These are phyloP conservation scores for Myotis pilosus DNA, from an alignment of 2,797 vertebrate species.

Conservation along the genomic window DNA sequence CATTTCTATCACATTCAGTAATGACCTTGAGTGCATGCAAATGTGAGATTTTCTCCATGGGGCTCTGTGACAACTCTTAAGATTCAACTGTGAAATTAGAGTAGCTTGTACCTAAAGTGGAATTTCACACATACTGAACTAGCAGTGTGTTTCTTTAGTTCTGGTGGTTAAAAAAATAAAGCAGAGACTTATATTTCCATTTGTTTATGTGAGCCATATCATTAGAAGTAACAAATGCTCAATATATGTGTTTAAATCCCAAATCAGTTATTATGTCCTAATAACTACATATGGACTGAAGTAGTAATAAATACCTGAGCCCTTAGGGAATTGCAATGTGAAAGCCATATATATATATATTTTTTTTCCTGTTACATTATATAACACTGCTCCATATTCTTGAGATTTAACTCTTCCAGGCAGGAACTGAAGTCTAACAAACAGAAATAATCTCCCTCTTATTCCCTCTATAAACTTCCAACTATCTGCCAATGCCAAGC, in stretches of 20 bases:
- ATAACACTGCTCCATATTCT: not conserved
- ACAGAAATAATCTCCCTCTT: conserved; percentile 34
- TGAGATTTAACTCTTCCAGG: not conserved
- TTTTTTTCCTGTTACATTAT: not conserved
- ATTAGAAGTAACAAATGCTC: not conserved
- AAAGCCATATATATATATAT: not conserved
- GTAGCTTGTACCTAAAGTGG: conserved; percentile 77
- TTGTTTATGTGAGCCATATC: conserved; percentile 54
- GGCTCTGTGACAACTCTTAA: conserved; percentile 74
- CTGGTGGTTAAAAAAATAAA: conserved; percentile 35
- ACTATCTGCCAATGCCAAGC: conserved; percentile 2
- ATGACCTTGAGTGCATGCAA: conserved; percentile 84
- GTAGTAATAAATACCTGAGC: not conserved
- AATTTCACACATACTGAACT: conserved; percentile 84
- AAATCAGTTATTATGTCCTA: not conserved
- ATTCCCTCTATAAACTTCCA: conserved; percentile 30
- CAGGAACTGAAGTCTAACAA: conserved; percentile 36
- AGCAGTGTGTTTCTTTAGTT: conserved; percentile 65
- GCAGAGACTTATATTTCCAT: conserved; percentile 48
- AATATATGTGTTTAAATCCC: conserved; percentile 24
- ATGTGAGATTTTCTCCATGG: conserved; percentile 81
- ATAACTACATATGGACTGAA: not conserved
- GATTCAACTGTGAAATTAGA: conserved; percentile 86
- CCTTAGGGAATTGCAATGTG: not conserved
- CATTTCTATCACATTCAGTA: conserved; percentile 81